Evolutionary conservation across 2,113 vertebrate genomes (phyloP), one percentile per base, ranked within the genome.

Genomic region (Tylochromis polylepis): DNA sequence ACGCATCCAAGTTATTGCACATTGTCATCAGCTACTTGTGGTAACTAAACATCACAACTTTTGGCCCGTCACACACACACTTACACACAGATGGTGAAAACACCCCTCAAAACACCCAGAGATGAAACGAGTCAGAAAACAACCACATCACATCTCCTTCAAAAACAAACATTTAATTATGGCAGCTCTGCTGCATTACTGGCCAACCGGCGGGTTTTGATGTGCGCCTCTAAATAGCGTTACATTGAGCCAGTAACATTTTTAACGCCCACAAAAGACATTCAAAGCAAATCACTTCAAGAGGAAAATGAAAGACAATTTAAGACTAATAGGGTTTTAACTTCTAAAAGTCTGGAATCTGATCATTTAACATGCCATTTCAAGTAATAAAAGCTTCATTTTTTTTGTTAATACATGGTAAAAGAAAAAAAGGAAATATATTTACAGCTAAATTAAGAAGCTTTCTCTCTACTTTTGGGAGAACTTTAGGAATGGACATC

Each of bases 81-180:
- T 87, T 3, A 65, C 18, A 57, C 77, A 86, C 85, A 91, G 82
- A 90, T 88, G 90, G 87, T 38, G 84, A 88, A 88, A 92, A 85
- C 80, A 55, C 79, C 77, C 89, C 79, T 79, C 59, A 82, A 82
- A 86, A 87, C 75, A 89, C 6, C 85, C 82, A 15, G 72, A 93
- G 81, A 95, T 94, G 86, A 92, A 94, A 93, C 79, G 5, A 90
- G 75, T 89, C 84, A 88, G 83, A 89, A 91, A 91, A 89, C 65
- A 70, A 90, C 93, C 93, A 95, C 93, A 94, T 94, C 92, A 94
- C 92, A 85, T 90, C 90, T 83, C 77, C 58, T 79, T 84, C 78
- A 91, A 89, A 91, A 91, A 91, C 88, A 92, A 93, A 94, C 93
- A 91, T 87, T 88, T 93, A 57, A 94, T 95, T 94, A 93, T 82